Evolutionary conservation across 2,888 invertebrate species (phyloP), one percentile per base, ranked within the genome.

Genomic region (Piscicola geometra): DNA sequence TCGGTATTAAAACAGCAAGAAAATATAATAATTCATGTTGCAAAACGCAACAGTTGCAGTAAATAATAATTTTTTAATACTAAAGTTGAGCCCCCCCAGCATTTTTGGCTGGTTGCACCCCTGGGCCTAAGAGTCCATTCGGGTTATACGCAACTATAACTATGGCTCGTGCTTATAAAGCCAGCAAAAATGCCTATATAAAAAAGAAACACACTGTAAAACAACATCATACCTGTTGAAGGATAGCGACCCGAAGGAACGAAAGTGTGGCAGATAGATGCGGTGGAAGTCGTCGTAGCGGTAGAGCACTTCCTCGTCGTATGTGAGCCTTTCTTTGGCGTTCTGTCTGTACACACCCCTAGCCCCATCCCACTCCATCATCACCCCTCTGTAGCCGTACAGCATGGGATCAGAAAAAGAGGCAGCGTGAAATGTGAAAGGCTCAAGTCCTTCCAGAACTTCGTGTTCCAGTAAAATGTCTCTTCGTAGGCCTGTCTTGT

Each of bases 311-410:
- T 77, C 77, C 21, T 77, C 77, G 2, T 18, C 25, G 41, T 56
- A 77, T 2, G n/a, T 35, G 33, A 41, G 33, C 68, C 66, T 71
- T 30, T 77, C 77, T 35, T 47, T 50, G n/a, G 35, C 18, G 35
- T 56, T 30, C 18, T 64, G 68, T 0, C 41, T 60, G 68, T 69
- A 77, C 15, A 69, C 69, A 1, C 60, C 60, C 25, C 68, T 60
- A n/a, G 18, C 73, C 41, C 56, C 77, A 71, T 80, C 80, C 74
- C 76, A 78, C 30, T 79, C 78, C 5, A 80, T 56, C 52, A 78
- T 47, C 68, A 77, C 77, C 25, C 79, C 78, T 60, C 80, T 67
- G 77, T 79, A 80, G 28, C 80, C 80, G 50, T 79, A 80, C 28
- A 73, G 66, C 77, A 77, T 77, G 56, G 71, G 77, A 30, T 73